Conservation (phyloP, 2,888 invertebrate genomes). For the Drepana falcataria region DNA sequence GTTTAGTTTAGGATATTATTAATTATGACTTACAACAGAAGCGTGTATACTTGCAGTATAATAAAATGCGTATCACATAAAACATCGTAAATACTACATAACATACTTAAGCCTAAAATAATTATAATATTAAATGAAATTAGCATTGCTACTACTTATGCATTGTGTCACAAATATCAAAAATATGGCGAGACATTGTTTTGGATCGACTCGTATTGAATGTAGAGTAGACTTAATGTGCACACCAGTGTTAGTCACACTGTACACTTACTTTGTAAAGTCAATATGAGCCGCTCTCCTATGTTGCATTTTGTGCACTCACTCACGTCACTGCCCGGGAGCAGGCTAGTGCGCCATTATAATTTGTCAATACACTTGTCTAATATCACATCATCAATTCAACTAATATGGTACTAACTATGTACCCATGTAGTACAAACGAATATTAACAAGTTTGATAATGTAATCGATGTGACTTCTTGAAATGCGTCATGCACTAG, state of each 20-base stretch:
- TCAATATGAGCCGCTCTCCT: not conserved
- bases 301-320: slow-evolving; percentile 57
- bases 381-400: slow-evolving; percentile 74
- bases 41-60: slow-evolving; percentile 78
- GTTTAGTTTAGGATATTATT: slow-evolving; percentile 48
- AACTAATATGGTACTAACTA: slow-evolving; percentile 52
- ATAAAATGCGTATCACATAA: slow-evolving; percentile 79
- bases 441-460: slow-evolving; percentile 40
- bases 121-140: slow-evolving; percentile 61
- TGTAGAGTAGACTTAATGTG: too few species aligned
- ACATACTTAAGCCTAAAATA: slow-evolving; percentile 66
- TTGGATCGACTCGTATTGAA: not conserved
- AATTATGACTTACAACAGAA: slow-evolving; percentile 71
- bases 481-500: slow-evolving; percentile 31
- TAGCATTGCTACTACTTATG: slow-evolving; percentile 49
- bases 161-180: slow-evolving; percentile 43
- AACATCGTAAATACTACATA: slow-evolving; percentile 77
- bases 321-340: slow-evolving; percentile 21
- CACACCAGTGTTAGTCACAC: too few species aligned
- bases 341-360: slow-evolving; percentile 26
- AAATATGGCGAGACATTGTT: slow-evolving; percentile 60
- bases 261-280: too few species aligned
- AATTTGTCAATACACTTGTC: slow-evolving; percentile 35
- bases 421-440: slow-evolving; percentile 44
- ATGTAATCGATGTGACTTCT: slow-evolving; percentile 53